Percentiles rank a stretch among this genome's conserved stretches.
Conservation (phyloP, 2,113 vertebrate species). For the Apistogramma diplotaenia region DNA sequence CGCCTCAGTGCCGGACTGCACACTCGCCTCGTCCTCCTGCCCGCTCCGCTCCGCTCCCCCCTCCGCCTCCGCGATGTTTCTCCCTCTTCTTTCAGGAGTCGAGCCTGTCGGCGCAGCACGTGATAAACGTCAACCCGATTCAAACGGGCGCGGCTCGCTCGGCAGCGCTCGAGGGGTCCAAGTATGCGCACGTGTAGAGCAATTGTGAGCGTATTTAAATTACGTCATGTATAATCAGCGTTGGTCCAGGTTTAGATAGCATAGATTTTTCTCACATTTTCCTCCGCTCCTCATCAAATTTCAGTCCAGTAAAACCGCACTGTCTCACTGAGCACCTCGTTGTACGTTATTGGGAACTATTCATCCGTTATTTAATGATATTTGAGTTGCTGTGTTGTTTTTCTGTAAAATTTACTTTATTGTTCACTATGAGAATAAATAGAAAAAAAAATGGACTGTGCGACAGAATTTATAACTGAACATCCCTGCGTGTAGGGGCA, state of each 20-base stretch:
- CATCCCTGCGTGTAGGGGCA: too few species aligned
- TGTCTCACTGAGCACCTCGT: too few species aligned
- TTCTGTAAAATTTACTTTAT: background rate
- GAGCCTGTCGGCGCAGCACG: constrained; percentile 59
- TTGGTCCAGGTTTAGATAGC: background rate
- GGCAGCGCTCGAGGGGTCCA: background rate
- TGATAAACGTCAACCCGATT: constrained; percentile 71
- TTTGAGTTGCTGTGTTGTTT: background rate
- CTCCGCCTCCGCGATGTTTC: background rate
- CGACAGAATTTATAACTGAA: background rate
- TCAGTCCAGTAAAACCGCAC: background rate
- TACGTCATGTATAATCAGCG: background rate
- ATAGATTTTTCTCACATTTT: background rate
- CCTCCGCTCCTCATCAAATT: background rate
- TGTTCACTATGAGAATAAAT: background rate
- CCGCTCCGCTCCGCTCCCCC: background rate
- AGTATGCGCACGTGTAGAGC: background rate
- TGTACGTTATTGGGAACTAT: too few species aligned
- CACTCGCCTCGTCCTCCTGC: constrained; percentile 3
- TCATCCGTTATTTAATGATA: background rate
- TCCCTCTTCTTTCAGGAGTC: constrained; percentile 18
- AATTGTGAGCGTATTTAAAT: background rate
- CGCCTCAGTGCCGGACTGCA: constrained; percentile 2
- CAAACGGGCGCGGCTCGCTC: constrained; percentile 17
- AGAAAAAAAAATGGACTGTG: background rate